A percentile compares a stretch with the other conserved stretches of the same genome.
Conservation (phyloP, 2,797 vertebrate genomes). For the Sebastiscus albofasciatus region DNA sequence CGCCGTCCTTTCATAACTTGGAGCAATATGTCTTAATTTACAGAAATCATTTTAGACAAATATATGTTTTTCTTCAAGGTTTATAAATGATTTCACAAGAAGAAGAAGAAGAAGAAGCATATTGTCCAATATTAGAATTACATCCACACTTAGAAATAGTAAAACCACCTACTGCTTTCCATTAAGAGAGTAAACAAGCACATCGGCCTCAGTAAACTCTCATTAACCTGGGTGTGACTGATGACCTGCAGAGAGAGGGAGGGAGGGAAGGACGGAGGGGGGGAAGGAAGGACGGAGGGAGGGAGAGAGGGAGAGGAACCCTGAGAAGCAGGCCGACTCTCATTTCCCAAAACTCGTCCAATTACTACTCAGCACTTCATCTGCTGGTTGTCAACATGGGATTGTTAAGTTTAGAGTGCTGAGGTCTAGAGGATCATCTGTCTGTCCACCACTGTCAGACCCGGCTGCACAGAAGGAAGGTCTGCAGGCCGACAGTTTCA, state of each 20-base stretch:
- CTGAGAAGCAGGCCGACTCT: constrained; percentile 21
- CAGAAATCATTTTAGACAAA: background rate
- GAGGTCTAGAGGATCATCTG: constrained; percentile 55
- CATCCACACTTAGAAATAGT: background rate
- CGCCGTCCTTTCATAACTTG: background rate
- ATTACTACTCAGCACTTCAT: constrained; percentile 53
- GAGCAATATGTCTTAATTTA: background rate
- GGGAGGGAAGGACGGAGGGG: background rate
- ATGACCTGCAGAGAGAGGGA: constrained; percentile 22
- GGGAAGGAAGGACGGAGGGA: background rate
- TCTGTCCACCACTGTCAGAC: constrained; percentile 60
- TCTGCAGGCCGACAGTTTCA: constrained; percentile 58
- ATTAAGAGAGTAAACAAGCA: constrained; percentile 33
- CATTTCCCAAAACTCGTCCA: constrained; percentile 48
- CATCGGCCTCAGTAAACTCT: constrained; percentile 30
- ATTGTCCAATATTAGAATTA: background rate
- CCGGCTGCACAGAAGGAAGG: constrained; percentile 16
- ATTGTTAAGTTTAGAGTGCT: constrained; percentile 47
- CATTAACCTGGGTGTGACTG: constrained; percentile 50
- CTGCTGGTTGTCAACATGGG: constrained; percentile 52
- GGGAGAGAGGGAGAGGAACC: constrained; percentile 2
- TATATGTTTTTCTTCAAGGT: background rate
- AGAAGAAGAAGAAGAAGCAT: background rate
- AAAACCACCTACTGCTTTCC: background rate
- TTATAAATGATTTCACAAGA: background rate